Evolutionary conservation across 2,888 invertebrate species (phyloP).

Genomic region (Orchesellides sinensis): DNA sequence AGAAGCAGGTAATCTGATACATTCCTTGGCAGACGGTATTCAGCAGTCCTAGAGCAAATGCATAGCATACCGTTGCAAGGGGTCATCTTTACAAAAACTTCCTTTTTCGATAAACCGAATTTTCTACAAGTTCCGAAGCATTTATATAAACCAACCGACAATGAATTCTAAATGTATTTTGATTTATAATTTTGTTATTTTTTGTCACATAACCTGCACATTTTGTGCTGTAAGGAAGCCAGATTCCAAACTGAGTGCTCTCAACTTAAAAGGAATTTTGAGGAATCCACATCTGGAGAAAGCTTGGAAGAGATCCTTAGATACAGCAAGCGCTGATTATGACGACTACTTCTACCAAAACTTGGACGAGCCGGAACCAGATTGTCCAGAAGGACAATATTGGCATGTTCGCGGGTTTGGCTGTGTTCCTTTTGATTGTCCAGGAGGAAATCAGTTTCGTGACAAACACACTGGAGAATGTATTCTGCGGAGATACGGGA

Average conservation of each 20-base stretch:
- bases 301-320: constrained; percentile 4
- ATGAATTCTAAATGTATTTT: no score
- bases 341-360: constrained; percentile 34
- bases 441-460: constrained; percentile 53
- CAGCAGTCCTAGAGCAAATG: neutral
- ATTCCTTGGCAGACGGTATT: neutral
- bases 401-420: constrained; percentile 53
- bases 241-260: neutral
- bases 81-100: neutral
- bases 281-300: neutral
- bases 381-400: constrained; percentile 56
- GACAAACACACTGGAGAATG: constrained; percentile 61
- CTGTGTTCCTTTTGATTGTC: constrained; percentile 63
- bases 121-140: no score
- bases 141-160: no score
- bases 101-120: no score
- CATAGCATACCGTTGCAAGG: neutral
- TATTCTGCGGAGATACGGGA: constrained; percentile 3
- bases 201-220: neutral
- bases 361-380: constrained; percentile 49
- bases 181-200: no score
- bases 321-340: neutral
- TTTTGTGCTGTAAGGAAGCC: neutral
- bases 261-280: neutral
- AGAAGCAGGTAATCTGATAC: neutral